Evolutionary conservation across 1,140 invertebrate genomes (phyloP).

Genomic region (Drosophila triauraria): DNA sequence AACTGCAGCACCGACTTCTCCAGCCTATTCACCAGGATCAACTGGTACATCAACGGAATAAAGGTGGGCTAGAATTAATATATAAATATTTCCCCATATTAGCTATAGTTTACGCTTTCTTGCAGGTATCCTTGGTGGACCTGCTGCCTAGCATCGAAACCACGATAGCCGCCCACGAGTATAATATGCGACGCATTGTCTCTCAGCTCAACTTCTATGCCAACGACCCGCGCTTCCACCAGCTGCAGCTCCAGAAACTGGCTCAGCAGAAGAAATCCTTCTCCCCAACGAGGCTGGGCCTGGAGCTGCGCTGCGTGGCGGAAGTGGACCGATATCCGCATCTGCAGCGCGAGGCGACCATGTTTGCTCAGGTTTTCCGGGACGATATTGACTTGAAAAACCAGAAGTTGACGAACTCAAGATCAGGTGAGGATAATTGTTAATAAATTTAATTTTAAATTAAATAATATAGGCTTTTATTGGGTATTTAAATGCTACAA

Average conservation of each 20-base stretch:
- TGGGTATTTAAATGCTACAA: too few relatives aligned
- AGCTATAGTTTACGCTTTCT: background rate
- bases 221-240: constrained; percentile 70
- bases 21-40: constrained; percentile 87
- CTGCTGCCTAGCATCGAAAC: constrained; percentile 62
- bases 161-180: constrained; percentile 70
- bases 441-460: background rate
- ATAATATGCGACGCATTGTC: constrained; percentile 66
- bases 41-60: constrained; percentile 88
- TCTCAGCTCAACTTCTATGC: constrained; percentile 80
- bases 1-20: constrained; percentile 87
- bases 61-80: constrained; percentile 75
- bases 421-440: constrained; percentile 54
- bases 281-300: constrained; percentile 33
- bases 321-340: constrained; percentile 72
- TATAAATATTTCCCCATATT: too few relatives aligned
- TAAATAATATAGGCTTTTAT: too few relatives aligned
- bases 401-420: constrained; percentile 73
- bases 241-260: constrained; percentile 49
- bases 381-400: constrained; percentile 75
- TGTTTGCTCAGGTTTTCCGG: constrained; percentile 58
- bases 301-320: constrained; percentile 73
- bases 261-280: constrained; percentile 47
- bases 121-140: constrained; percentile 58
- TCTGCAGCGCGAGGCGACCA: constrained; percentile 51